Base-by-base conservation (phyloP, 2,888 invertebrate genomes). In the Gortyna flavago region DNA sequence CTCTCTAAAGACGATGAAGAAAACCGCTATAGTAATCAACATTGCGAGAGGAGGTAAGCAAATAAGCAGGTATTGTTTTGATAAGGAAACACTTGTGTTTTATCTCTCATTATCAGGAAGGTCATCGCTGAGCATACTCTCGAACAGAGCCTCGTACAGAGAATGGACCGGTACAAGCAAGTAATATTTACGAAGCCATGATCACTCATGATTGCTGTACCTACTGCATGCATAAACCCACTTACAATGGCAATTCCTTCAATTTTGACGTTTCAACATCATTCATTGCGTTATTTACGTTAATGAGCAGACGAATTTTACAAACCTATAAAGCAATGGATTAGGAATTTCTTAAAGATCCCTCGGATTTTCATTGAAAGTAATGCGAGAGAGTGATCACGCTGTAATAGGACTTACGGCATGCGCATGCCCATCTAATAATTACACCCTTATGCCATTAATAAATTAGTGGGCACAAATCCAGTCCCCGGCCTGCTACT, bases 1-100 rank as follows among this genome's bases (percentile, higher is more conserved):
- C 0, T 97, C 97, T 5, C 98, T 99, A 85, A 93, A 94, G 1
- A 97, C 97, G 88, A 99, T 99, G 99, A 99, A 99, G 93, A 97
- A 95, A 29, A 97, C 95, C 59, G 97, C 98, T 0, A 97, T 99
- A 9, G 97, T 99, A 62, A 97, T 99, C 2, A 99, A 99, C 90
- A 97, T 98, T 70, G 97, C 98, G 67, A 96, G 98, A 88, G 98
- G 98, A 92, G 98, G 97, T 93, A 48, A 72, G 70, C 18, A 38
- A 59, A 81, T 59, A 48, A 51, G 21, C 16, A n/a, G 21, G 1
- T 21, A 16, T 29, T 18, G 21, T 44, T 54, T 16, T 44, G 41
- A 38, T 16, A 81, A 80, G n/a, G 44, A 2, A n/a, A 9, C 41
- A 3, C 2, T 9, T n/a, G 13, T 6, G 18, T 61, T 6, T 69